A percentile compares a stretch with the other conserved stretches of the same genome.
These are phyloP conservation scores for Paraescarpia echinospica DNA, from an alignment of 1,140 invertebrate genomes.

Conservation along the genomic window DNA sequence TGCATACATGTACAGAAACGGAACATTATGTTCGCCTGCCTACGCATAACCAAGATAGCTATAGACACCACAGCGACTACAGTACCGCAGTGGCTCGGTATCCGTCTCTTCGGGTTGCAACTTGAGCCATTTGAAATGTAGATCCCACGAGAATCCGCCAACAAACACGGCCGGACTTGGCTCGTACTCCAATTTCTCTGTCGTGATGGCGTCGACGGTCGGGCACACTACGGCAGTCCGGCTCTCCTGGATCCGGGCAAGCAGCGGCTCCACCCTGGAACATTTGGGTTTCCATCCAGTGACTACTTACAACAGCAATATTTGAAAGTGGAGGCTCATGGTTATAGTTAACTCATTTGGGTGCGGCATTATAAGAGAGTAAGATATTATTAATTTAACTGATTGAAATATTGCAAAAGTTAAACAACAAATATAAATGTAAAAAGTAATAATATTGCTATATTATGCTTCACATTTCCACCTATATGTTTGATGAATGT, in stretches of 20 bases:
- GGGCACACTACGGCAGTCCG: slow-evolving; percentile 79
- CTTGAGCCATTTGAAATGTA: slow-evolving; percentile 69
- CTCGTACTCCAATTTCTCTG: slow-evolving; percentile 95
- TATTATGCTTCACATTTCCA: too few species aligned
- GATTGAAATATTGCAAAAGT: too few species aligned
- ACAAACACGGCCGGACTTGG: slow-evolving; percentile 47
- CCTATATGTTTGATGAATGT: too few species aligned
- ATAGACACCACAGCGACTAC: not conserved
- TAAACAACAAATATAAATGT: too few species aligned
- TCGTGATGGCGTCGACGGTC: slow-evolving; percentile 97
- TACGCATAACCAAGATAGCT: not conserved
- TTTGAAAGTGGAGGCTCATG: too few species aligned
- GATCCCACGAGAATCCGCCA: slow-evolving; percentile 97
- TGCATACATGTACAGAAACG: not conserved
- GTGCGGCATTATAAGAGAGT: too few species aligned
- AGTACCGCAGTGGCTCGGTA: slow-evolving; percentile 61
- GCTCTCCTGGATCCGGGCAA: slow-evolving; percentile 89
- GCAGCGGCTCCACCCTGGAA: slow-evolving; percentile 87
- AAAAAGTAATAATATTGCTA: too few species aligned
- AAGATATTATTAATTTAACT: too few species aligned
- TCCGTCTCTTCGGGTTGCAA: not conserved
- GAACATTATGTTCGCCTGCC: not conserved
- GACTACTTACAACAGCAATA: too few species aligned
- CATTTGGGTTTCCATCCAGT: not conserved
- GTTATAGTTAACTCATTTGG: too few species aligned